Evolutionary conservation across 1,140 invertebrate genomes (phyloP).

Genomic region (Tribolium castaneum): DNA sequence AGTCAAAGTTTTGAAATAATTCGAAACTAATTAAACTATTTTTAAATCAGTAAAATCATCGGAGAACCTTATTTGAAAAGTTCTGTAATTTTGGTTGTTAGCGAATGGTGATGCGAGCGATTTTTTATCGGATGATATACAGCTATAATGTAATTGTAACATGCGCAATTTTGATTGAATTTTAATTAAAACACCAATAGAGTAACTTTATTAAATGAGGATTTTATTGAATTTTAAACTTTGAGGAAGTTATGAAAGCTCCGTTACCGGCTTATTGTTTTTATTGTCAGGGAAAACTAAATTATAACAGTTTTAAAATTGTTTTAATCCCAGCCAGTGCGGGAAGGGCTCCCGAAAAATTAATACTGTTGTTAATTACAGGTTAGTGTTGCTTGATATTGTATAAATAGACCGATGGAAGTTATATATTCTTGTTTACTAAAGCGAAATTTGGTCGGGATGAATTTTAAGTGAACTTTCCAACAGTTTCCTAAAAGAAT

Average conservation of each 20-base stretch:
- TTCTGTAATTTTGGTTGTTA: neutral
- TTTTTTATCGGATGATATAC: neutral
- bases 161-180: conserved; percentile 24
- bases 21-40: conserved; percentile 3
- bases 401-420: neutral
- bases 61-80: neutral
- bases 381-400: neutral
- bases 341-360: conserved; percentile 7
- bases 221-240: conserved; percentile 40
- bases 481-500: conserved; percentile 20
- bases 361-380: conserved; percentile 14
- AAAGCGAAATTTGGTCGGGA: conserved; percentile 7
- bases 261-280: conserved; percentile 35
- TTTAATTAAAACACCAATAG: conserved; percentile 40
- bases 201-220: conserved; percentile 36
- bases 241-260: conserved; percentile 40
- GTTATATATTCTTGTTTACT: conserved; percentile 12
- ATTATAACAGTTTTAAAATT: conserved; percentile 35
- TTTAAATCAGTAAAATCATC: conserved; percentile 2
- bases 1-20: neutral
- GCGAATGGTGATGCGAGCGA: neutral
- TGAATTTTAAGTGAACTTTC: conserved; percentile 23
- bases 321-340: conserved; percentile 2
- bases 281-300: conserved; percentile 33
- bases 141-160: conserved; percentile 6